phyloP scores from a whole-genome alignment of 2,113 vertebrate genomes.

The Heliornis fulica region DNA sequence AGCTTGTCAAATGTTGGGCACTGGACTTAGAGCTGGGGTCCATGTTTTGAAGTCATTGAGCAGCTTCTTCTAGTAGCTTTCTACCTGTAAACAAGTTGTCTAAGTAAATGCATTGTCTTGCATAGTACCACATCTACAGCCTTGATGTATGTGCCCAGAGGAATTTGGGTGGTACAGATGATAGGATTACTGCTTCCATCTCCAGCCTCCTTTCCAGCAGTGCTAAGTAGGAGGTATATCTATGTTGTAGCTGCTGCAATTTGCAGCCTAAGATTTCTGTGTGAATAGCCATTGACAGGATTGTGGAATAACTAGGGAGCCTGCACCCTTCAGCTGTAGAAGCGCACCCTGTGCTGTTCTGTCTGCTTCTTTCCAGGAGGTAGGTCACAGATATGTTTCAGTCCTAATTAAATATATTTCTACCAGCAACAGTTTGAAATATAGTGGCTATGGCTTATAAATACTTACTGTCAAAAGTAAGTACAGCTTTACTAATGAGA shows the following conservation, averaged over 20 bases:
- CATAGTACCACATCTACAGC: not conserved
- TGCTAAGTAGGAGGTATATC: not conserved
- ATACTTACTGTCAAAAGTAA: not conserved
- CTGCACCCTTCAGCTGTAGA: not conserved
- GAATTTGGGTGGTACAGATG: not conserved
- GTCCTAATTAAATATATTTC: not conserved
- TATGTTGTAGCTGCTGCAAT: not conserved
- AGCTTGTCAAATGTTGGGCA: not conserved
- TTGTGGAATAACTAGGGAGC: accelerated
- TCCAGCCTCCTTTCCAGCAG: not conserved
- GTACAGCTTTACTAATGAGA: not conserved
- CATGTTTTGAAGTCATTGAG: not conserved
- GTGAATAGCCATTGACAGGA: not conserved
- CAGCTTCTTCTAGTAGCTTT: not conserved
- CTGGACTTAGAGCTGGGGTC: not conserved
- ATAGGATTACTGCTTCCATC: not conserved
- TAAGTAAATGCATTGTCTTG: not conserved
- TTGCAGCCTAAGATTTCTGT: not conserved
- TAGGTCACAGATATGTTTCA: not conserved
- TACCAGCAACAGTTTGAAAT: not conserved
- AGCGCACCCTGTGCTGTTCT: not conserved
- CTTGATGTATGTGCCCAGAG: not conserved
- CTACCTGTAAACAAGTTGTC: not conserved
- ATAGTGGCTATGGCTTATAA: not conserved
- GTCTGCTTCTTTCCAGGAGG: not conserved